These are phyloP conservation scores for Bombus sibiricus DNA, from an alignment of 1,140 invertebrate species.

Conservation along the genomic window DNA sequence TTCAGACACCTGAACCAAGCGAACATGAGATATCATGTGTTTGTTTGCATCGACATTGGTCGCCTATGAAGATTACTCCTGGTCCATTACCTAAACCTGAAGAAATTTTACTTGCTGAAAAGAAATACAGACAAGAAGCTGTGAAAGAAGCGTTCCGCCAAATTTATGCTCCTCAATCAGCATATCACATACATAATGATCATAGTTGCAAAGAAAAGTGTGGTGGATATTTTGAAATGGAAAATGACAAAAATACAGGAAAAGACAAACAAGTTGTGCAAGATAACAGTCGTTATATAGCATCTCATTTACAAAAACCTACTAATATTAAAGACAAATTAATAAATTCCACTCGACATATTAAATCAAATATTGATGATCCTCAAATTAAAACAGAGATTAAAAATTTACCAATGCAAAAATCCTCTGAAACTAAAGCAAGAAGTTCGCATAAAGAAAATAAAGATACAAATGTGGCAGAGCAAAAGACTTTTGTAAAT, in stretches of 20 bases:
- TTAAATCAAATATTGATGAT: not conserved
- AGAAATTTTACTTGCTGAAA: slow-evolving; percentile 31
- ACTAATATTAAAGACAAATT: not conserved
- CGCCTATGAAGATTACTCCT: slow-evolving; percentile 44
- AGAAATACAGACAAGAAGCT: slow-evolving; percentile 10
- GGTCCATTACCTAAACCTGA: slow-evolving; percentile 33
- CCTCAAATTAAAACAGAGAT: not conserved
- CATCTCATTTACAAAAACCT: not conserved
- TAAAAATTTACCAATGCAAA: too few species aligned
- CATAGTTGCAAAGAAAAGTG: slow-evolving; percentile 14
- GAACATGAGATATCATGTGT: slow-evolving; percentile 30
- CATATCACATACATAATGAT: not conserved
- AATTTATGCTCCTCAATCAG: slow-evolving; percentile 40
- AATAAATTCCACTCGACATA: not conserved
- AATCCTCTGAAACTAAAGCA: not conserved
- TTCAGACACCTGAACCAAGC: slow-evolving; percentile 65
- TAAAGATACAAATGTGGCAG: not conserved
- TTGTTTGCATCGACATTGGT: slow-evolving; percentile 60
- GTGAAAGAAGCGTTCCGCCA: slow-evolving; percentile 29
- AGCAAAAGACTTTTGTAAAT: not conserved
- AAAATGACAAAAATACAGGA: not conserved
- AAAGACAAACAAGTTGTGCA: not conserved
- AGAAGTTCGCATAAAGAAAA: not conserved
- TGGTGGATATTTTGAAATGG: not conserved
- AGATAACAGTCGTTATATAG: not conserved